These are phyloP conservation scores for Sebastes reedi DNA, from an alignment of 2,797 vertebrate genomes.

Conservation along the genomic window DNA sequence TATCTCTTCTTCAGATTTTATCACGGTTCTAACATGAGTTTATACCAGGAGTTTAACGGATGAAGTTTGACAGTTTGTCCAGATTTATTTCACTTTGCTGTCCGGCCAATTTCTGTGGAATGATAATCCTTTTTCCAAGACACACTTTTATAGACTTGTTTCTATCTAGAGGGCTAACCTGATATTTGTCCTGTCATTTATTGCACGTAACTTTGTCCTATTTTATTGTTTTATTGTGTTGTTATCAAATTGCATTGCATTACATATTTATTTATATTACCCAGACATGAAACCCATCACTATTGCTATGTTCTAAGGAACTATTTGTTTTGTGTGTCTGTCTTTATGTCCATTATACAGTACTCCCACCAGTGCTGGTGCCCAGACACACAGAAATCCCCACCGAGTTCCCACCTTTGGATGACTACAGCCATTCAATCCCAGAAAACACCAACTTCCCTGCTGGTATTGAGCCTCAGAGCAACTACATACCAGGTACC, in stretches of 20 bases:
- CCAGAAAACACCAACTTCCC: slow-evolving; percentile 99
- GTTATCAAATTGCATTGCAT: neutral
- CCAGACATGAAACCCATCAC: neutral
- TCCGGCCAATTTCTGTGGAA: neutral
- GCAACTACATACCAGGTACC: slow-evolving; percentile 99
- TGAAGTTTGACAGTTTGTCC: neutral
- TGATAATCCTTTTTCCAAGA: neutral
- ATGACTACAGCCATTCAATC: slow-evolving; percentile 99
- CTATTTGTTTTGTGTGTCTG: neutral
- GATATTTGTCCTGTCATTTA: neutral
- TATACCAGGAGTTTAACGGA: neutral
- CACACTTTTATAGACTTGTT: slow-evolving; percentile 1
- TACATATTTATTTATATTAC: neutral
- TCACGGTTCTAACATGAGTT: neutral
- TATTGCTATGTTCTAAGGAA: neutral
- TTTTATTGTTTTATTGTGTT: neutral
- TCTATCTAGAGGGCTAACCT: neutral
- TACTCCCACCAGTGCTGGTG: slow-evolving; percentile 96
- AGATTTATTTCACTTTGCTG: neutral
- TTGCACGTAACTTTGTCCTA: neutral
- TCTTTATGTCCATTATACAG: slow-evolving; percentile 73
- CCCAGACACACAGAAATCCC: slow-evolving; percentile 97
- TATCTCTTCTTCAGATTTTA: neutral
- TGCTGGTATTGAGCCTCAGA: slow-evolving; percentile 96
- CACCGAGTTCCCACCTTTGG: slow-evolving; percentile 93